These are phyloP conservation scores for Drosophila subpulchrella DNA, from an alignment of 1,140 invertebrate species.

Conservation along the genomic window DNA sequence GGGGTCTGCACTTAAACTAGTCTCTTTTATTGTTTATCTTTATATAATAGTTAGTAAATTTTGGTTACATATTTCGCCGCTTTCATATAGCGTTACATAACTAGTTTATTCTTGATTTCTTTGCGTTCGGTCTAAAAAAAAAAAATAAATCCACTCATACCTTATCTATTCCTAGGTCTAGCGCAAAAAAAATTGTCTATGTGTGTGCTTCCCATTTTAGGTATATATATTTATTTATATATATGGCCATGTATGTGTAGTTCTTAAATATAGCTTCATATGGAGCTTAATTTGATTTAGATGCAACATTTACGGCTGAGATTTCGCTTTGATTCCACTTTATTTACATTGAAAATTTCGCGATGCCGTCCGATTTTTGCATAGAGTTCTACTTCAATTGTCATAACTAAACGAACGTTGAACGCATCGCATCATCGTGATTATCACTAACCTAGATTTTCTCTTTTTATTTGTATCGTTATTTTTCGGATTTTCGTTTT, in stretches of 20 bases:
- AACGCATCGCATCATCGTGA: slow-evolving; percentile 75
- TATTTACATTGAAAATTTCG: slow-evolving; percentile 66
- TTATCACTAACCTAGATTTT: slow-evolving; percentile 77
- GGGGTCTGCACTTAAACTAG: slow-evolving; percentile 32
- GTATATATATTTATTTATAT: slow-evolving; percentile 22
- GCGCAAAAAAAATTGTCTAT: slow-evolving; percentile 41
- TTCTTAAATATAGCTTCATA: slow-evolving; percentile 32
- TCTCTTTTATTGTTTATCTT: slow-evolving; percentile 20
- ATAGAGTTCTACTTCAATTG: slow-evolving; percentile 50
- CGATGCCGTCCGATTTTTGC: slow-evolving; percentile 10
- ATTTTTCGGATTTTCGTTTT: slow-evolving; percentile 6
- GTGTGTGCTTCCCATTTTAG: slow-evolving; percentile 19
- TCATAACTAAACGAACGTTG: slow-evolving; percentile 79
- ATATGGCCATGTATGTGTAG: slow-evolving; percentile 28
- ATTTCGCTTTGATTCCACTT: slow-evolving; percentile 54
- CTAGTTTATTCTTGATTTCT: slow-evolving; percentile 44
- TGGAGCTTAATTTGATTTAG: slow-evolving; percentile 62
- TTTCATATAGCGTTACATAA: slow-evolving; percentile 32
- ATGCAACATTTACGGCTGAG: slow-evolving; percentile 38
- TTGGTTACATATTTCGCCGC: slow-evolving; percentile 24
- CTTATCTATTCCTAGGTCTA: slow-evolving; percentile 52
- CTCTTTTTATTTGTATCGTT: slow-evolving; percentile 1
- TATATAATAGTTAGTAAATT: slow-evolving; percentile 30
- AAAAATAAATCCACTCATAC: slow-evolving; percentile 17
- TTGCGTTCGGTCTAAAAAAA: slow-evolving; percentile 56